Base-by-base conservation (phyloP, 2,888 invertebrate genomes). In the Apantesis nais region DNA sequence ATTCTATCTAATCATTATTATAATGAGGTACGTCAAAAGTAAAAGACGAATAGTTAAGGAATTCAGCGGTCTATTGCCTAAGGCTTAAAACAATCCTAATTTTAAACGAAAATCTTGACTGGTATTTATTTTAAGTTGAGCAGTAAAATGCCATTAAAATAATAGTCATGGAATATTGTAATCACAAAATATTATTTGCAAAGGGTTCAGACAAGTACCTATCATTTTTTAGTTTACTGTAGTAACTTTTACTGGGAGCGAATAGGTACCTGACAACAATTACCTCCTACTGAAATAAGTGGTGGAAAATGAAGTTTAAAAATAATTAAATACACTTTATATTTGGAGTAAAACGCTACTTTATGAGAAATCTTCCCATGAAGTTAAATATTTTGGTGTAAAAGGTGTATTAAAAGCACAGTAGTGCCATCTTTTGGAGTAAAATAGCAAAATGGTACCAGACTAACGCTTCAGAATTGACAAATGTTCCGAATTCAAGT, bases 351-450 rank as follows among this genome's bases (percentile, higher is more conserved):
- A 55, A 55, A n/a, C n/a, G 2, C 14, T 3, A 55, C 25, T 55
- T 14, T 55, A 12, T 55, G 2, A 55, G 14, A 55, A 39, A 12
- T 39, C 39, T 39, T 39, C 11, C 11, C 12, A 39, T 12, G 1
- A 39, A 55, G 55, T 55, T 2, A 55, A 55, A 55, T 25, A 55
- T 25, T 11, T 52, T n/a, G n/a, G 4, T 25, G 25, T 14, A 12
- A 58, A 29, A 58, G 2, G 29, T 29, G 29, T 16, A 16, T 29
- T 4, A 66, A 39, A 74, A 52, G 39, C 19, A 22, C 5, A 37
- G 63, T 69, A 73, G 25, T 79, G 81, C 76, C 79, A 79, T 74
- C 79, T 79, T 67, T 63, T 64, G 55, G 19, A 22, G n/a, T 8
- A n/a, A 63, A 29, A 22, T 63, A 4, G 31, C 44, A 22, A 22